Conservation (phyloP, 2,888 invertebrate species). For the Pristionchus maxplancki region DNA sequence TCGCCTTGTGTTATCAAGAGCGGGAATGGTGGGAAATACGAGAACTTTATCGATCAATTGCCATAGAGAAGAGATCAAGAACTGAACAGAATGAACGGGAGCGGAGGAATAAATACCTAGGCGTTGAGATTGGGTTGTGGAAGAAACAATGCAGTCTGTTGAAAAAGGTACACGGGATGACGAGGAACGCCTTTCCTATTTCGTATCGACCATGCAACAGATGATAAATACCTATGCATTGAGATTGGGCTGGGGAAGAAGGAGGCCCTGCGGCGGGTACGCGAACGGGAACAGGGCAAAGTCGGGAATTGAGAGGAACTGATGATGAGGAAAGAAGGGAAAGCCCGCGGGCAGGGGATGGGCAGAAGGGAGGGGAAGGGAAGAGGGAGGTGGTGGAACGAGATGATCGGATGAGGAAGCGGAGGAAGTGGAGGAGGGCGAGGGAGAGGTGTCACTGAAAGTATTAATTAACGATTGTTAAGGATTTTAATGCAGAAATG, state of each 20-base stretch:
- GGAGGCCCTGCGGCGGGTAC: not conserved
- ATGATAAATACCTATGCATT: not conserved
- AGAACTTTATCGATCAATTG: too few species aligned
- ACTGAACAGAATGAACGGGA: too few species aligned
- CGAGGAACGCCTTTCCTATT: too few species aligned
- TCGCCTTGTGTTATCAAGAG: too few species aligned
- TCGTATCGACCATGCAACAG: too few species aligned
- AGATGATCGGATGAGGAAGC: not conserved
- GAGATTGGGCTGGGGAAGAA: not conserved
- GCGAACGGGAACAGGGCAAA: constrained; percentile 7
- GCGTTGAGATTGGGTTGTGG: not conserved
- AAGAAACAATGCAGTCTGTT: too few species aligned
- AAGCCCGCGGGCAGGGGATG: not conserved
- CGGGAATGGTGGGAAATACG: too few species aligned
- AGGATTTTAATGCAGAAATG: too few species aligned
- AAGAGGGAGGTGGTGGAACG: not conserved
- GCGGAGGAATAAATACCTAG: too few species aligned
- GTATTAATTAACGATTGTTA: too few species aligned
- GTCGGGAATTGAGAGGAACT: not conserved
- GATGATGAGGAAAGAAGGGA: not conserved
- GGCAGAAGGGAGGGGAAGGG: not conserved
- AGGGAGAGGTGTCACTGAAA: not conserved
- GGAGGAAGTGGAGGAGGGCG: not conserved
- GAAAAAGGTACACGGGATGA: too few species aligned
- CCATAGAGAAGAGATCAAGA: too few species aligned